Evolutionary conservation across 2,888 invertebrate genomes (phyloP), one percentile per base, ranked within the genome.

Genomic region (Gisinianus flammeolus): DNA sequence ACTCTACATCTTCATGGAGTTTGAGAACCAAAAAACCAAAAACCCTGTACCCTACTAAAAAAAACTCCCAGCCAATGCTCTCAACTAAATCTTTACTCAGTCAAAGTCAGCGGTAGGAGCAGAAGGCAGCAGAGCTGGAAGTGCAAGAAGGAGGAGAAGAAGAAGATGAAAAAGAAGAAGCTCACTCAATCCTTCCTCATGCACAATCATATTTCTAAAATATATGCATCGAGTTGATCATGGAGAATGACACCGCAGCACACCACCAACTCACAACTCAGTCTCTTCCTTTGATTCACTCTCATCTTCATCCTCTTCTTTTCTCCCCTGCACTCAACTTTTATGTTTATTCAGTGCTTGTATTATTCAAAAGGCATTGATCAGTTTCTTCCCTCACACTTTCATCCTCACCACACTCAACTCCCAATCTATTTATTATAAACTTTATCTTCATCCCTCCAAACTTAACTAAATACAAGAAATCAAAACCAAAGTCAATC

Each of bases 271-370:
- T 52, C 52, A 16, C 52, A 52, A 52, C 67, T 67, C 67, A 22
- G 31, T 67, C 67, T 31, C 69, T 69, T 52, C 44, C 69, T 52
- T 31, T 68, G 33, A 1, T 44, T 35, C 33, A 33, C 68, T 68
- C 33, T 31, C 68, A n/a, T 2, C 68, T 68, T 68, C 35, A 30
- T 33, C n/a, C 24, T 31, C 68, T 68, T n/a, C 68, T 33, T 26
- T 44, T 35, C 35, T 35, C 66, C 26, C 8, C n/a, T 62, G 8
- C 12, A 62, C 62, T 10, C 28, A 67, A 33, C 67, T 28, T 33
- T 44, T 44, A 44, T 44, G 44, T 44, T 44, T 44, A 44, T 44
- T 44, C 44, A 44, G 44, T 44, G 2, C 44, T 44, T 44, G 44
- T 19, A 44, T 44, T 44, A 44, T 44, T 44, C 44, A 44, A 16